These are phyloP conservation scores for Electrona antarctica DNA, from an alignment of 2,113 vertebrate species.

Conservation along the genomic window DNA sequence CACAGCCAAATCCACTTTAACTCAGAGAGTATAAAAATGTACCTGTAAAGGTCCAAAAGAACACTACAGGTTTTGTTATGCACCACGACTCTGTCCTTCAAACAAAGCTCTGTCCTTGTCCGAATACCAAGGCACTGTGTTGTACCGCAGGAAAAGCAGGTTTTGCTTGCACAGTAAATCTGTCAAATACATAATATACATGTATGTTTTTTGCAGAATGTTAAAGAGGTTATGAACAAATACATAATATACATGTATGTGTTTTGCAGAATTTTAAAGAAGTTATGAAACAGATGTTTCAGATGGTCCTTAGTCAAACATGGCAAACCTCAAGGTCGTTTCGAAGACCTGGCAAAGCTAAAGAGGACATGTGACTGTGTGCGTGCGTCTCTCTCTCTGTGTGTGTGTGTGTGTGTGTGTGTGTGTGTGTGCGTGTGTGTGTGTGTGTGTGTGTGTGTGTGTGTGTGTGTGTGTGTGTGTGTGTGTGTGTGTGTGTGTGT, in stretches of 20 bases:
- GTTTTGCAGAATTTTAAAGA: constrained; percentile 40
- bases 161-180: constrained; percentile 16
- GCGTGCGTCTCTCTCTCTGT: no score
- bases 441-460: no score
- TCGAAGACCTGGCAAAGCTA: constrained; percentile 43
- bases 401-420: not conserved
- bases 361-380: constrained; percentile 1
- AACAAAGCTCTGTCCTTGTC: not conserved
- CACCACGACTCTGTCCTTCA: not conserved
- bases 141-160: constrained; percentile 1
- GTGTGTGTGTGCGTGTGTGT: not conserved
- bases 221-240: constrained; percentile 13
- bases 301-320: constrained; percentile 36
- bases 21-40: no score
- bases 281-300: constrained; percentile 65
- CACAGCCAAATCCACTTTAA: no score
- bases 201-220: not conserved
- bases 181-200: not conserved
- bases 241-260: constrained; percentile 15
- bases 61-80: no score
- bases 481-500: constrained; percentile 8
- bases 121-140: not conserved
- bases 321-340: constrained; percentile 61
- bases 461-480: not conserved
- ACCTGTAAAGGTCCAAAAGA: no score